These are phyloP conservation scores for Caenorhabditis angaria DNA, from an alignment of 2,888 invertebrate genomes.

Conservation along the genomic window DNA sequence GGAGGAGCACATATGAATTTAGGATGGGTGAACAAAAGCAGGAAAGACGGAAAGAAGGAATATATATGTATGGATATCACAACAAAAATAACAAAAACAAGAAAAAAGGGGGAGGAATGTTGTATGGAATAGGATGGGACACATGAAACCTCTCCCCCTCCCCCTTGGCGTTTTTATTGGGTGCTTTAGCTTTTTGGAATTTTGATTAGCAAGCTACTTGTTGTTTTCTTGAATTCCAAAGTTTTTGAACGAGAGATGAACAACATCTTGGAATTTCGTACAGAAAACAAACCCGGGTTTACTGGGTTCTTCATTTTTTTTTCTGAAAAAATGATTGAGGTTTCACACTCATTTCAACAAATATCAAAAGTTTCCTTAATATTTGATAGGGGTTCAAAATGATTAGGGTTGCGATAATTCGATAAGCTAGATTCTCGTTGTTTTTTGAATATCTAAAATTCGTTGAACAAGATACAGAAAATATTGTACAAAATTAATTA, in stretches of 20 bases:
- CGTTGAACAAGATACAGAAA: no score
- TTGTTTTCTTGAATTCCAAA: not conserved
- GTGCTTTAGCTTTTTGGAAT: not conserved
- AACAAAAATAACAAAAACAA: not conserved
- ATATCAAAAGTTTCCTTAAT: no score
- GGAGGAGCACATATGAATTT: conserved; percentile 1
- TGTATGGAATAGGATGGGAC: not conserved
- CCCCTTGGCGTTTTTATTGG: conserved; percentile 1
- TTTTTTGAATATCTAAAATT: no score
- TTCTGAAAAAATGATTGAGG: no score
- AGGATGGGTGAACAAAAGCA: conserved; percentile 4
- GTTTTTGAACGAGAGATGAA: not conserved
- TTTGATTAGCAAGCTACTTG: not conserved
- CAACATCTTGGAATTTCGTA: not conserved
- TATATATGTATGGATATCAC: no score
- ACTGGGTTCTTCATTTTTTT: no score
- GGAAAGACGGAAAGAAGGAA: not conserved
- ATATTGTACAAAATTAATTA: no score
- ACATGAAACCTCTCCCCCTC: no score
- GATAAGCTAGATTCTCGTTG: no score
- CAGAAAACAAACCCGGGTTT: not conserved
- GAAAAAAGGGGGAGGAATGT: not conserved
- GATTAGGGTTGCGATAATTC: no score
- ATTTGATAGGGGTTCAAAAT: no score
- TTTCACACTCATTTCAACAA: no score